Conservation (phyloP, 1,140 invertebrate genomes). For the Anastrepha obliqua region DNA sequence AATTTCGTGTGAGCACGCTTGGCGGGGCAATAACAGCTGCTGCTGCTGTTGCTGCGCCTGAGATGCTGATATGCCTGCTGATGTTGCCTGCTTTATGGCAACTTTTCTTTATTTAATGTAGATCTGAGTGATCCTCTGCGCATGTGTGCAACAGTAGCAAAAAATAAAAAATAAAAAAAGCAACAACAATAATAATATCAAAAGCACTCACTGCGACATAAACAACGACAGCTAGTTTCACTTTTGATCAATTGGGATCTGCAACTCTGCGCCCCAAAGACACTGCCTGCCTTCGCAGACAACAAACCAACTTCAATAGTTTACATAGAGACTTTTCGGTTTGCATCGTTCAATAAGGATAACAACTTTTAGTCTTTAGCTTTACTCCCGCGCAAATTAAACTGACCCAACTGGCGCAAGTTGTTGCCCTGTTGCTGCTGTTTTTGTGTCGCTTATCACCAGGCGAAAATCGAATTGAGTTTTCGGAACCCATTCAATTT, state of each 20-base stretch:
- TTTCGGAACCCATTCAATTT: slow-evolving; percentile 27
- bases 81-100: slow-evolving; percentile 60
- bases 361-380: background rate
- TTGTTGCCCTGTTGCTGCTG: background rate
- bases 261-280: slow-evolving; percentile 46
- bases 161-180: background rate
- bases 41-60: background rate
- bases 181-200: background rate
- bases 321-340: background rate
- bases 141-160: slow-evolving; percentile 55
- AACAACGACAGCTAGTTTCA: slow-evolving; percentile 10
- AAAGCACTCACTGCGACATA: background rate
- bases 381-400: slow-evolving; percentile 42
- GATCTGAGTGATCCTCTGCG: slow-evolving; percentile 47
- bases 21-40: slow-evolving; percentile 63
- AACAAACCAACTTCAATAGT: background rate
- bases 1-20: slow-evolving; percentile 73
- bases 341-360: slow-evolving; percentile 11
- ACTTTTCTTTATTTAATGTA: background rate
- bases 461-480: slow-evolving; percentile 1
- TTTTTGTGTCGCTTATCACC: background rate
- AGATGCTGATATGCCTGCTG: background rate
- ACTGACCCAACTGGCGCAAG: slow-evolving; percentile 26
- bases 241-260: slow-evolving; percentile 70
- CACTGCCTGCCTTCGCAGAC: background rate